These are phyloP conservation scores for Vannuccia rotundouncinata DNA, from an alignment of 2,888 invertebrate species.

Conservation along the genomic window DNA sequence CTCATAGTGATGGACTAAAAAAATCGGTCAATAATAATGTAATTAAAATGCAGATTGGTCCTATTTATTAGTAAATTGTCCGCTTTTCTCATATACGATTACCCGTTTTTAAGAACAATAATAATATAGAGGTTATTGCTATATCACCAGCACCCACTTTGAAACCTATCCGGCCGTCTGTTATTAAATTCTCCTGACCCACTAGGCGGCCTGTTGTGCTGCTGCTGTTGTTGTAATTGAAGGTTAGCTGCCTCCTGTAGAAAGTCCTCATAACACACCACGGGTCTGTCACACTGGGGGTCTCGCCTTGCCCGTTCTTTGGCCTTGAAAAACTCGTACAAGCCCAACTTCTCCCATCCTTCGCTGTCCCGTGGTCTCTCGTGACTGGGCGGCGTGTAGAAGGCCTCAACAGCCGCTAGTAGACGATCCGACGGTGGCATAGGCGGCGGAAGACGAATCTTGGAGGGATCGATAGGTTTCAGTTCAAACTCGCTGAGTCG, in stretches of 20 bases:
- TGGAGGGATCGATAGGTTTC: slow-evolving; percentile 77
- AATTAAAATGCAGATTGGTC: too few species aligned
- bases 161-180: too few species aligned
- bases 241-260: background rate
- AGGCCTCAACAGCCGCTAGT: slow-evolving; percentile 85
- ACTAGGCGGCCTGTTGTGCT: too few species aligned
- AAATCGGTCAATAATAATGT: too few species aligned
- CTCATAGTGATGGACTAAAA: too few species aligned
- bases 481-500: slow-evolving; percentile 82
- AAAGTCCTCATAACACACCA: background rate
- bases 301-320: slow-evolving; percentile 63
- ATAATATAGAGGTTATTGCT: too few species aligned
- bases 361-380: slow-evolving; percentile 87
- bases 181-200: too few species aligned
- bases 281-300: background rate
- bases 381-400: slow-evolving; percentile 87
- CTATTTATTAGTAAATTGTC: too few species aligned
- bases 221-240: too few species aligned
- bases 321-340: slow-evolving; percentile 94
- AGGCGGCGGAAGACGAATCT: slow-evolving; percentile 84
- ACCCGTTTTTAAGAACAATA: too few species aligned
- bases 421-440: slow-evolving; percentile 87
- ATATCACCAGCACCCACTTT: too few species aligned
- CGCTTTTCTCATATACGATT: too few species aligned
- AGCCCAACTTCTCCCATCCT: slow-evolving; percentile 94